These are phyloP conservation scores for Apocrypta bakeri DNA, from an alignment of 1,140 invertebrate species.

Conservation along the genomic window DNA sequence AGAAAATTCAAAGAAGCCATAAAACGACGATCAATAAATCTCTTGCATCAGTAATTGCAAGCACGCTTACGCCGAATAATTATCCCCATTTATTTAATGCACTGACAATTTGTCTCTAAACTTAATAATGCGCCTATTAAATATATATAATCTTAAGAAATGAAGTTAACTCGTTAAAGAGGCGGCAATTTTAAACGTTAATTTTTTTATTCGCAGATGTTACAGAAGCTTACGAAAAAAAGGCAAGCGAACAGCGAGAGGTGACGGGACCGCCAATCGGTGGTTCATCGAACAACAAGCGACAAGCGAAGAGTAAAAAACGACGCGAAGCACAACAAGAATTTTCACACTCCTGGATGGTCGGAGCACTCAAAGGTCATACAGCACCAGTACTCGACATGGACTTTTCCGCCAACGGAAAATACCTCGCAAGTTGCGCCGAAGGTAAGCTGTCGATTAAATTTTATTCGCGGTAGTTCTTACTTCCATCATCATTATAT, in stretches of 20 bases:
- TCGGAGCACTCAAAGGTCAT: constrained; percentile 87
- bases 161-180: too few species aligned
- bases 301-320: constrained; percentile 66
- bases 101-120: too few species aligned
- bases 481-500: not conserved
- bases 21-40: too few species aligned
- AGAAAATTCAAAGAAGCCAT: too few species aligned
- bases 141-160: too few species aligned
- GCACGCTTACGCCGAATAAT: too few species aligned
- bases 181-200: too few species aligned
- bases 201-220: constrained; percentile 6
- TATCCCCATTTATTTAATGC: too few species aligned
- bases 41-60: too few species aligned
- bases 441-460: constrained; percentile 80
- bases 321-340: constrained; percentile 68
- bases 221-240: constrained; percentile 8
- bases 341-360: constrained; percentile 83
- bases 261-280: not conserved
- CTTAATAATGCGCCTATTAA: too few species aligned
- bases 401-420: constrained; percentile 88
- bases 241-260: constrained; percentile 23
- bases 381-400: constrained; percentile 82
- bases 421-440: constrained; percentile 86
- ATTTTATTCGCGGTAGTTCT: not conserved
- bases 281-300: constrained; percentile 41